phyloP scores from a whole-genome alignment of 1,140 invertebrate genomes.

The Frieseomelitta varia region DNA sequence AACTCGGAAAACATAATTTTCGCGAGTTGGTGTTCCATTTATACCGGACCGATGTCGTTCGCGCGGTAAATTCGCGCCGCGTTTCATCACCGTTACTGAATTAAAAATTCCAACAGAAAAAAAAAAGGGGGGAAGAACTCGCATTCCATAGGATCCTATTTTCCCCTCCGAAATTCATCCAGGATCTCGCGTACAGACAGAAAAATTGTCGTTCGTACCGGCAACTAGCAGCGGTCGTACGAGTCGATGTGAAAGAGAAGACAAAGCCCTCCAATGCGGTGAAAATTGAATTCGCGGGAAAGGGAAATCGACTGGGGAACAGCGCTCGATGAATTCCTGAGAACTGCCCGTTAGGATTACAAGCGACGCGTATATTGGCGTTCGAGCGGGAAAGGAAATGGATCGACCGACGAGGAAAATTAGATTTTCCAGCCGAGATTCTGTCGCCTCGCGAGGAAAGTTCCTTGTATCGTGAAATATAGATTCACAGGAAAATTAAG shows the following conservation, averaged over 20 bases:
- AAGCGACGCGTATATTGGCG: not conserved
- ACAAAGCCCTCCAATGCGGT: not conserved
- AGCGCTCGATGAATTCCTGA: conserved; percentile 51
- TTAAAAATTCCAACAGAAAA: not conserved
- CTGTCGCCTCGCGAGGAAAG: not conserved
- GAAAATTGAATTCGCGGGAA: conserved; percentile 51
- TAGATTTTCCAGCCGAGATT: not conserved
- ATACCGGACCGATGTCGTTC: not conserved
- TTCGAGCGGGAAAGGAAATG: not conserved
- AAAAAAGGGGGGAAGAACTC: not conserved
- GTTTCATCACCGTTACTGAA: not conserved
- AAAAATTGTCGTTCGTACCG: not conserved
- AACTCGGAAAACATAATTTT: conserved; percentile 13
- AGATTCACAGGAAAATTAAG: not conserved
- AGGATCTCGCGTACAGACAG: no score
- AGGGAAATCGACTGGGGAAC: conserved; percentile 21
- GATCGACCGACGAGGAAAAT: not conserved
- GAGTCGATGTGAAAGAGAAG: no score
- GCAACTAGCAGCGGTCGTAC: no score
- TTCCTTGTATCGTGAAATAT: not conserved
- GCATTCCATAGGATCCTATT: not conserved
- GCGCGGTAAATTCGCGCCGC: conserved; percentile 9
- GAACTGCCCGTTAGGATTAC: conserved; percentile 40
- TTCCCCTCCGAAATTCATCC: not conserved
- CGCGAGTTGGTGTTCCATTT: not conserved